Evolutionary conservation across 2,113 vertebrate species (phyloP), one percentile per base, ranked within the genome.

Genomic region (Crotalus horridus): DNA sequence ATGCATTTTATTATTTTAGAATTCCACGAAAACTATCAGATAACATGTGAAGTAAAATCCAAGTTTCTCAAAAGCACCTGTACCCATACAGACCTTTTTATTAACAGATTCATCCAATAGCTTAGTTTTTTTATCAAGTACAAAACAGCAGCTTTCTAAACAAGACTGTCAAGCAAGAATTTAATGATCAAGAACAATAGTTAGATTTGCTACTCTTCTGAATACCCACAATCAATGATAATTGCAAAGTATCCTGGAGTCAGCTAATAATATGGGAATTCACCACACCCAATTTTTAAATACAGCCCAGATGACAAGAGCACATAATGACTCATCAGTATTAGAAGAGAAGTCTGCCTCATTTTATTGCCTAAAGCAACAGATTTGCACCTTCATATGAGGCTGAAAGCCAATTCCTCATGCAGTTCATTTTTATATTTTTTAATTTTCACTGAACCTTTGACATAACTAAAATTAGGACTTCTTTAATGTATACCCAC

Each of bases 201-300:
- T 3, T 89, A 81, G 23, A 15, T 92, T 81, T 89, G 26, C 53
- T 89, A 48, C 7, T 61, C 12, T 26, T 64, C 21, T 56, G 48
- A 74, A 46, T 53, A 92, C 59, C 12, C 33, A 74, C n/a, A 61
- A 53, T 90, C 29, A 90, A 46, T n/a, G 24, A 29, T 33, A 23
- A 23, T 26, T 74, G 59, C 86, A 88, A 39, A 58, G 20, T 43
- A 59, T 21, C 26, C 58, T 92, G 91, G n/a, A 87, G 58, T 21
- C 46, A 92, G 55, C 17, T 54, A 74, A 33, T 55, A 81, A 58
- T 51, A 87, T 54, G 46, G 53, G 86, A 64, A 90, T 64, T 86
- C 48, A 61, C 95, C 95, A 89, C 96, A 91, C 95, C 97, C 96
- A 0, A 24, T 0, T 91, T 90, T 55, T 94, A 96, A 96, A 96